These are phyloP conservation scores for Labeo calbasu DNA, from an alignment of 2,797 vertebrate species.

Conservation along the genomic window DNA sequence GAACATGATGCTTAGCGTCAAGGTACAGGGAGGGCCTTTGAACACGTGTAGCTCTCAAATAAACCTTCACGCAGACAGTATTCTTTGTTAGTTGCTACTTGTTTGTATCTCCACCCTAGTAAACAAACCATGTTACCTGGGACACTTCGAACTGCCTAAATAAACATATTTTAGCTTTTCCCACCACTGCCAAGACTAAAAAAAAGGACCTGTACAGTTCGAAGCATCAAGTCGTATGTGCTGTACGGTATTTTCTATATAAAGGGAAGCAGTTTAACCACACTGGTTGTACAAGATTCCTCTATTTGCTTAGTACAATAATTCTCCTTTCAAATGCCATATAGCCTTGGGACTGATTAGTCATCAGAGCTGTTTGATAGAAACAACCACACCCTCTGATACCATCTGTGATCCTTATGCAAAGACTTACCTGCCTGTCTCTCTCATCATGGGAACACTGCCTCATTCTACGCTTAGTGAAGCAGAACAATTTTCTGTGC, in stretches of 20 bases:
- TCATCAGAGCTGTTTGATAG: slow-evolving; percentile 63
- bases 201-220: too few relatives aligned
- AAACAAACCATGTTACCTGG: slow-evolving; percentile 4
- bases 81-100: slow-evolving; percentile 12
- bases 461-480: slow-evolving; percentile 5
- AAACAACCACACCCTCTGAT: slow-evolving; percentile 62
- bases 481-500: slow-evolving; percentile 11
- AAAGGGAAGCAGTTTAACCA: slow-evolving; percentile 12
- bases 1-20: background rate
- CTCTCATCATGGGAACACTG: slow-evolving; percentile 54
- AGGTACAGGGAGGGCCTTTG: slow-evolving; percentile 7
- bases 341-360: slow-evolving; percentile 61
- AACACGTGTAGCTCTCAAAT: background rate
- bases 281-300: slow-evolving; percentile 63
- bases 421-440: slow-evolving; percentile 52
- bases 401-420: slow-evolving; percentile 58
- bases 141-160: background rate
- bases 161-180: background rate
- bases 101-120: slow-evolving; percentile 9
- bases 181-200: slow-evolving; percentile 6
- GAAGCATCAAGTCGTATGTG: slow-evolving; percentile 3
- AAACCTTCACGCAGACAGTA: slow-evolving; percentile 12
- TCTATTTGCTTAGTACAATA: slow-evolving; percentile 59
- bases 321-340: slow-evolving; percentile 58
- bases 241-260: slow-evolving; percentile 9